A percentile compares a stretch with the other conserved stretches of the same genome.
Evolutionary conservation across 2,113 vertebrate genomes (phyloP).

Genomic region (Nothobranchius furzeri): DNA sequence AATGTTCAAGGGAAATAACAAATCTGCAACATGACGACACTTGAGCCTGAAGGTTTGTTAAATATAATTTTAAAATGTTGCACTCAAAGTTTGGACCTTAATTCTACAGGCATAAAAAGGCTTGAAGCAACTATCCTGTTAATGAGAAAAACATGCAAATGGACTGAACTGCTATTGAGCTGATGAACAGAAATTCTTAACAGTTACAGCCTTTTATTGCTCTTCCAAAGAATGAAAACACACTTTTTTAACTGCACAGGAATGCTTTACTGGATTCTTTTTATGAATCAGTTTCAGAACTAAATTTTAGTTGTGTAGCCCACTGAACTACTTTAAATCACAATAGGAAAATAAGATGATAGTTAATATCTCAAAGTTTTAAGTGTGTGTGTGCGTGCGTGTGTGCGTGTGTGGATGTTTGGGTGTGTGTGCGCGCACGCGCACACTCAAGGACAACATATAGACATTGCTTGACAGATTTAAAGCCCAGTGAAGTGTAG

Average conservation of each 20-base stretch:
- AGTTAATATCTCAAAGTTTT: too few relatives aligned
- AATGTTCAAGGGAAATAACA: background rate
- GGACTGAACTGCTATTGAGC: background rate
- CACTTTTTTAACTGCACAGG: background rate
- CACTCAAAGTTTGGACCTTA: background rate
- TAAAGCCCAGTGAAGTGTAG: conserved; percentile 38
- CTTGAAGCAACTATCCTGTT: background rate
- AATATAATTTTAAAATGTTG: background rate
- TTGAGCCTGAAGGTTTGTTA: background rate
- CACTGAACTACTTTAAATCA: background rate
- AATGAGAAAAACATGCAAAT: background rate
- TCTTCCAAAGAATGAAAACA: background rate
- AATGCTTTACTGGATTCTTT: background rate
- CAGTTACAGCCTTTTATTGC: background rate
- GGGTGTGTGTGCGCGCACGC: background rate
- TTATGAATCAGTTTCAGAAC: background rate
- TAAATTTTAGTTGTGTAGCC: background rate
- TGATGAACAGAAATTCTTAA: background rate
- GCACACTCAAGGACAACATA: conserved; percentile 31
- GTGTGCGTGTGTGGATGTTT: too few relatives aligned
- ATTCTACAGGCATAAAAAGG: background rate
- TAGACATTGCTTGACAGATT: conserved; percentile 37
- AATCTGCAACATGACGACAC: background rate
- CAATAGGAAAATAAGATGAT: too few relatives aligned
- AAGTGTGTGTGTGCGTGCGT: too few relatives aligned